Base-by-base conservation (phyloP, 2,797 vertebrate genomes). In the Spondyliosoma cantharus region DNA sequence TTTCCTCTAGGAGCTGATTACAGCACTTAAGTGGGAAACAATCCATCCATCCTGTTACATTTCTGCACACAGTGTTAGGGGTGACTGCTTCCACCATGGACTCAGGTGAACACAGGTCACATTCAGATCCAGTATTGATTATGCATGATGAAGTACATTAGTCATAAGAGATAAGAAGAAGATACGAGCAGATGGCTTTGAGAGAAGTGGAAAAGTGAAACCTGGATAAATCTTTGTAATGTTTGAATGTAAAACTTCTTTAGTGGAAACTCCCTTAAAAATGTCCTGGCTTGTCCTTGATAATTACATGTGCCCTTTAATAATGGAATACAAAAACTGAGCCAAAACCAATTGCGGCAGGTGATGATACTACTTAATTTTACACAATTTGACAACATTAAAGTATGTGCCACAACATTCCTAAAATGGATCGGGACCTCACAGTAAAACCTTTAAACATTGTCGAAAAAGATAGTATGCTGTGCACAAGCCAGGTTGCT, bases 401-500 rank as follows among this genome's bases (percentile, higher is more conserved):
- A 42, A 59, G 12, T n/a, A n/a, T n/a, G n/a, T 12, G 17, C 25
- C 17, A 52, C 13, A 48, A 20, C 43, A 37, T 79, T 75, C 9
- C 7, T n/a, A 43, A 43, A 37, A 65, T 50, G 49, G 6, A 46
- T 3, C 57, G 12, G 32, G 3, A 48, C 3, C 22, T 16, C 14
- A 37, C 11, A 43, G 46, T 58, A 63, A 75, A 74, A 49, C 20
- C 43, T 61, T 59, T 3, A 49, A 2, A 20, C 2, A 59, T 13
- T 1, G 0, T 76, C 48, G 75, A 32, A 52, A 71, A 46, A 56
- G 46, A 60, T 58, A 63, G 37, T 17, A 24, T 45, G 76, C 48
- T 5, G 5, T 59, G 83, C 61, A 83, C 43, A 59, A 42, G 20
- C 24, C 71, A 62, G 72, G 60, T 62, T 60, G 32, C 71, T 66